A percentile compares a stretch with the other conserved stretches of the same genome.
Evolutionary conservation across 2,888 invertebrate genomes (phyloP).

Genomic region (Plebejus melissa): DNA sequence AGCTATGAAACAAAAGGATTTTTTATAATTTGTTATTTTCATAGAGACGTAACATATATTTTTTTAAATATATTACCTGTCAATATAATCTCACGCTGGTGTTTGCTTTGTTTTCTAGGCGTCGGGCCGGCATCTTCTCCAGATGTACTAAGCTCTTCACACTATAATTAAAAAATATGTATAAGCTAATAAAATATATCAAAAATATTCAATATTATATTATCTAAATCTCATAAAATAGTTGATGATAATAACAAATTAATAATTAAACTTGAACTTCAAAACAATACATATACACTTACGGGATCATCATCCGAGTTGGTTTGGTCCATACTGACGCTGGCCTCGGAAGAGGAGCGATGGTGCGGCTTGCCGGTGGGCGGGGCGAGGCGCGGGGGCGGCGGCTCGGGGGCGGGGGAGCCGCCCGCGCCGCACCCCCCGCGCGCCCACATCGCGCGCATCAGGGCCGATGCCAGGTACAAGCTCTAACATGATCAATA

Average conservation of each 20-base stretch:
- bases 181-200: neutral
- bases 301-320: constrained; percentile 88
- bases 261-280: no score
- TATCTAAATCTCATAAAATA: no score
- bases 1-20: constrained; percentile 45
- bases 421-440: constrained; percentile 58
- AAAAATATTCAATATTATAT: neutral
- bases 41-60: neutral
- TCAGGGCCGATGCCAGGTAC: constrained; percentile 92
- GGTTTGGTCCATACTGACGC: constrained; percentile 88
- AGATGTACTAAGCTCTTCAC: constrained; percentile 78
- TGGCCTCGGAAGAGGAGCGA: constrained; percentile 86
- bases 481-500: constrained; percentile 81
- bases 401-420: constrained; percentile 65
- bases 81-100: constrained; percentile 71
- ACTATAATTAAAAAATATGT: constrained; percentile 52
- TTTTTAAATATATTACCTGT: constrained; percentile 24
- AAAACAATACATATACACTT: constrained; percentile 6
- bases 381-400: constrained; percentile 71
- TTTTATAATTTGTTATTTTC: neutral
- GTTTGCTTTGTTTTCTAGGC: constrained; percentile 80
- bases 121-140: constrained; percentile 80
- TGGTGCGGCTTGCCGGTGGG: constrained; percentile 69
- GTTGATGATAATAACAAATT: no score
- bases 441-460: constrained; percentile 94